Evolutionary conservation across 2,888 invertebrate species (phyloP).

Genomic region (Eupeodes latifasciatus): DNA sequence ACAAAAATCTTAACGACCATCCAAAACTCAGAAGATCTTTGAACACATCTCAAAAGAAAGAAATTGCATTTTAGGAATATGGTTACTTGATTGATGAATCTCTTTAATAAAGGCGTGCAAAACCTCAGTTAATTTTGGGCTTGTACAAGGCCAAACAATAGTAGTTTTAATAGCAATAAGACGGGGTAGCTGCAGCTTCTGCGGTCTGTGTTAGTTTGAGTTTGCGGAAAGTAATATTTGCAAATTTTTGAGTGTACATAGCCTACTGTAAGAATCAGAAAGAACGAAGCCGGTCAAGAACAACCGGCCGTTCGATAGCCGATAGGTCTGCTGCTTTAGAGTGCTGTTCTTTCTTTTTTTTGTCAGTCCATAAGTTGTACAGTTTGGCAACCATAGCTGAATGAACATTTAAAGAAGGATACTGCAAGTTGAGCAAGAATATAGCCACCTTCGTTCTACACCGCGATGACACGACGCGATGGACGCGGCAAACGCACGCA

Average conservation of each 20-base stretch:
- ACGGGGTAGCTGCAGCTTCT: too few relatives aligned
- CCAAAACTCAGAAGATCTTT: too few relatives aligned
- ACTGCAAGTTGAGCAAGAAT: not conserved
- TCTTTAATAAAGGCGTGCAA: too few relatives aligned
- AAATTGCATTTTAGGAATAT: too few relatives aligned
- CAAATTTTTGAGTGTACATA: not conserved
- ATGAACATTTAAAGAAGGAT: slow-evolving; percentile 67
- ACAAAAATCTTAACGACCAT: too few relatives aligned
- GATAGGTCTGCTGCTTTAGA: slow-evolving; percentile 41
- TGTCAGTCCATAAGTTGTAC: slow-evolving; percentile 27
- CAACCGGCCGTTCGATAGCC: slow-evolving; percentile 22
- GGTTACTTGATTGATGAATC: too few relatives aligned
- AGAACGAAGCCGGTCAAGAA: not conserved
- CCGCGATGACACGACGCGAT: not conserved
- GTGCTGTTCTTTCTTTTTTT: slow-evolving; percentile 10
- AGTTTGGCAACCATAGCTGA: slow-evolving; percentile 57
- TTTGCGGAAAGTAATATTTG: not conserved
- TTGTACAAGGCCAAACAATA: too few relatives aligned
- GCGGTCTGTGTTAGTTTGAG: too few relatives aligned
- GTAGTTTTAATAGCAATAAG: too few relatives aligned
- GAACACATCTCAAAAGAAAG: too few relatives aligned
- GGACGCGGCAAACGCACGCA: not conserved
- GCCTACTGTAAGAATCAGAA: slow-evolving; percentile 30
- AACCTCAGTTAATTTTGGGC: too few relatives aligned
- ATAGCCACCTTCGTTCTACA: not conserved